phyloP scores from a whole-genome alignment of 2,888 invertebrate species.

The Drosophila cognata region DNA sequence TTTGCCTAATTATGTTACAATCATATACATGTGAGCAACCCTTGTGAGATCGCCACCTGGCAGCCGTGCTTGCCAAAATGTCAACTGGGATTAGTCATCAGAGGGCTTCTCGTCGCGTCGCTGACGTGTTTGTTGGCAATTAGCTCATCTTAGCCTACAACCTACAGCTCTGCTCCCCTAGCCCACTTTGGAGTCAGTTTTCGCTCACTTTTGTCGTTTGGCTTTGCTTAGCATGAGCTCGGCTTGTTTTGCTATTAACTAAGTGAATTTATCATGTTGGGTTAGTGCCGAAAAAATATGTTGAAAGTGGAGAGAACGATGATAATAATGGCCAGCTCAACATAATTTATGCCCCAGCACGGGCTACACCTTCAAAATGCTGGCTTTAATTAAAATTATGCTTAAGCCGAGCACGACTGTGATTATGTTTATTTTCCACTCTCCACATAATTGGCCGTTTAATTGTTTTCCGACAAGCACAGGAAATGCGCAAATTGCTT shows the following conservation, averaged over 20 bases:
- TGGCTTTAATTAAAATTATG: slow-evolving; percentile 42
- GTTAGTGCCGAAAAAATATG: slow-evolving; percentile 53
- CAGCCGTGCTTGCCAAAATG: slow-evolving; percentile 21
- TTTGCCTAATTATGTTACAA: slow-evolving; percentile 71
- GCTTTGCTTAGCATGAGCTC: slow-evolving; percentile 31
- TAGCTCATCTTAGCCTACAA: slow-evolving; percentile 49
- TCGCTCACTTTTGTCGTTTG: slow-evolving; percentile 58
- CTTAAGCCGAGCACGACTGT: slow-evolving; percentile 20
- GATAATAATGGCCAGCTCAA: slow-evolving; percentile 41
- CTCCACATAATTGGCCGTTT: slow-evolving; percentile 60
- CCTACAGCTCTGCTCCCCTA: slow-evolving; percentile 29
- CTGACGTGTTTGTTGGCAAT: slow-evolving; percentile 70
- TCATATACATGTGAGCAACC: slow-evolving; percentile 44
- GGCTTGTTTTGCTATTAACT: slow-evolving; percentile 63
- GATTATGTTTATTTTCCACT: slow-evolving; percentile 45
- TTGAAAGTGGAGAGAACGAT: slow-evolving; percentile 46
- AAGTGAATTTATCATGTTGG: slow-evolving; percentile 64
- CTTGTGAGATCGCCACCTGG: slow-evolving; percentile 35
- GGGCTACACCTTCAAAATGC: slow-evolving; percentile 47
- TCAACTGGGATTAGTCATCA: slow-evolving; percentile 46
- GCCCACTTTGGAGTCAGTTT: slow-evolving; percentile 7
- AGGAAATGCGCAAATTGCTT: slow-evolving; percentile 49
- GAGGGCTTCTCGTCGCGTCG: slow-evolving; percentile 20
- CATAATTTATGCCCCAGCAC: slow-evolving; percentile 54
- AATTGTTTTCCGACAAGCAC: slow-evolving; percentile 64